Conservation (phyloP, 2,113 vertebrate species). For the Tonatia bakeri region DNA sequence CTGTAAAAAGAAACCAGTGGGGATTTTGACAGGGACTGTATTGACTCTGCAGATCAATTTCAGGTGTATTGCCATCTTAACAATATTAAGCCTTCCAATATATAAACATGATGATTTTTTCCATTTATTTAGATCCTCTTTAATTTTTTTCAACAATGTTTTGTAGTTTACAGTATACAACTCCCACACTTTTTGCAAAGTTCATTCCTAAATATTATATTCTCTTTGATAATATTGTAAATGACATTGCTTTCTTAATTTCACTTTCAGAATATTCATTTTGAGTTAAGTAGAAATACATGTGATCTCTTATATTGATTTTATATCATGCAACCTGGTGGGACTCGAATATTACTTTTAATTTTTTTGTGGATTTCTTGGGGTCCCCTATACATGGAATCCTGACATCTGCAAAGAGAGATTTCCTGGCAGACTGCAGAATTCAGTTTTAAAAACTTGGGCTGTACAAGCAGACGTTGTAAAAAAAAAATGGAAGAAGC, state of each 20-base stretch:
- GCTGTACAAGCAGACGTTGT: neutral
- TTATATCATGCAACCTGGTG: neutral
- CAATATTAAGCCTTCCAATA: neutral
- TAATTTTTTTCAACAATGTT: neutral
- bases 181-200: neutral
- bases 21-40: neutral
- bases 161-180: neutral
- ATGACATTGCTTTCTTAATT: neutral
- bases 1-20: neutral
- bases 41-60: neutral
- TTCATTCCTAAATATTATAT: neutral
- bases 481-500: neutral
- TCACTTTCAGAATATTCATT: neutral
- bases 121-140: neutral
- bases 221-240: neutral
- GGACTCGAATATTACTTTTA: neutral
- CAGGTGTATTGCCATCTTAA: neutral
- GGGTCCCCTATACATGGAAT: neutral
- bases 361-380: neutral
- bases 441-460: neutral
- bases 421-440: neutral
- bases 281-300: neutral
- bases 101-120: neutral
- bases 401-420: neutral
- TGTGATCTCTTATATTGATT: constrained; percentile 2